Evolutionary conservation across 2,113 vertebrate species (phyloP).

Genomic region (Meleagris gallopavo): DNA sequence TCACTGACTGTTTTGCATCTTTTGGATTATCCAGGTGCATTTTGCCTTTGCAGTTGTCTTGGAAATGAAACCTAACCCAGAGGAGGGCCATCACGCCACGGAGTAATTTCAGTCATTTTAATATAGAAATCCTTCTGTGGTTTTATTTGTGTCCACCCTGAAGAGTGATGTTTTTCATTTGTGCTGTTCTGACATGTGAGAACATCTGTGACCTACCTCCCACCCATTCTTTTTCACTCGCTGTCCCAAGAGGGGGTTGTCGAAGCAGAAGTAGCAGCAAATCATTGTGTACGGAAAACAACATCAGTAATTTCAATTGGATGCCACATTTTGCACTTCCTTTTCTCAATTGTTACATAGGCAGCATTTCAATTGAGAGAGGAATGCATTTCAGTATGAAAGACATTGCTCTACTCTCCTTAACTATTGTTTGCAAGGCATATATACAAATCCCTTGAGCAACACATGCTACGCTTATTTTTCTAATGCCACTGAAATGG

Average conservation of each 20-base stretch:
- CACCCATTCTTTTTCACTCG: background rate
- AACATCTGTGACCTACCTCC: conserved; percentile 22
- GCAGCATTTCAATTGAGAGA: background rate
- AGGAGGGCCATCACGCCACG: background rate
- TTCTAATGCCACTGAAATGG: conserved; percentile 24
- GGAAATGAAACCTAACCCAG: background rate
- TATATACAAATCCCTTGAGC: background rate
- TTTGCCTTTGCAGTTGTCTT: background rate
- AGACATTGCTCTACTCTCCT: background rate
- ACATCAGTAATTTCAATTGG: conserved; percentile 36
- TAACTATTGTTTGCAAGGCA: conserved; percentile 1
- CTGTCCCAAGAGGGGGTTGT: background rate
- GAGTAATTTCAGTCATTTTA: background rate
- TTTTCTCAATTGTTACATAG: conserved; percentile 3
- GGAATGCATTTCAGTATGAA: conserved; percentile 10
- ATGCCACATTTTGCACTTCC: conserved; percentile 27
- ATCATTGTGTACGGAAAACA: background rate
- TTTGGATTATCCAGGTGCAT: background rate
- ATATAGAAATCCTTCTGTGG: background rate
- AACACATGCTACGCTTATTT: conserved; percentile 8
- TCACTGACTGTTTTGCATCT: background rate
- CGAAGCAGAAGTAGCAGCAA: conserved; percentile 25
- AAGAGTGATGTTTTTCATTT: background rate
- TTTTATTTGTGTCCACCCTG: background rate
- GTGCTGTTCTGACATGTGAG: background rate